A percentile compares a stretch with the other conserved stretches of the same genome.
These are phyloP conservation scores for Notamacropus eugenii DNA, from an alignment of 2,797 vertebrate genomes.

Conservation along the genomic window DNA sequence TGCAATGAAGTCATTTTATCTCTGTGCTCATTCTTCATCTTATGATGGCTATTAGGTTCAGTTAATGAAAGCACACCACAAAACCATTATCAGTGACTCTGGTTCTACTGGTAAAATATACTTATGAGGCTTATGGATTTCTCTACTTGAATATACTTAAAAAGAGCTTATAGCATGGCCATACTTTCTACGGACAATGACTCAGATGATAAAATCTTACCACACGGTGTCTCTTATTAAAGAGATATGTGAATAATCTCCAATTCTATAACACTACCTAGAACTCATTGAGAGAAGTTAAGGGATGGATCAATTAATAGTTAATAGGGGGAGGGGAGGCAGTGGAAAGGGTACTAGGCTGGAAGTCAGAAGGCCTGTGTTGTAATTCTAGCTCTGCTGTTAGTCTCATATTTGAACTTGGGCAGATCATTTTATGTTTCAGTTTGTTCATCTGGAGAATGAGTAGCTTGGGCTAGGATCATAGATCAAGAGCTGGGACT, in stretches of 20 bases:
- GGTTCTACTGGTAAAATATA: constrained; percentile 65
- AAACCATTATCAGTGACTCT: constrained; percentile 67
- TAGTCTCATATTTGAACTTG: neutral
- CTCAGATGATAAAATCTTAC: constrained; percentile 37
- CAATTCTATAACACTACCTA: neutral
- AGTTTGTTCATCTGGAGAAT: neutral
- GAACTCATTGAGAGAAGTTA: neutral
- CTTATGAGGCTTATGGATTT: constrained; percentile 75
- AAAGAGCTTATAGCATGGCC: constrained; percentile 55
- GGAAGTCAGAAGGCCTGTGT: fast-evolving
- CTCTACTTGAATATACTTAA: constrained; percentile 65
- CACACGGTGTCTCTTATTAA: constrained; percentile 6
- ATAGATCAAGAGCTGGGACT: neutral
- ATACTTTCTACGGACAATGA: constrained; percentile 45
- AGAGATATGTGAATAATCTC: constrained; percentile 1
- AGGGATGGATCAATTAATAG: neutral
- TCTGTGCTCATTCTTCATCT: constrained; percentile 63
- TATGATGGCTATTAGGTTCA: constrained; percentile 57
- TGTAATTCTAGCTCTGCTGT: fast-evolving
- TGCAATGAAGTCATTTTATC: constrained; percentile 60
- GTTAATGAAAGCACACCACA: constrained; percentile 70
- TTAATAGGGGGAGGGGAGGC: neutral
- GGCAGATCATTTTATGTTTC: neutral
- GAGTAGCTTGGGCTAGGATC: neutral
- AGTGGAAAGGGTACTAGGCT: neutral